A percentile compares a stretch with the other conserved stretches of the same genome.
These are phyloP conservation scores for Brachymystax lenok DNA, from an alignment of 2,797 vertebrate genomes.

Conservation along the genomic window DNA sequence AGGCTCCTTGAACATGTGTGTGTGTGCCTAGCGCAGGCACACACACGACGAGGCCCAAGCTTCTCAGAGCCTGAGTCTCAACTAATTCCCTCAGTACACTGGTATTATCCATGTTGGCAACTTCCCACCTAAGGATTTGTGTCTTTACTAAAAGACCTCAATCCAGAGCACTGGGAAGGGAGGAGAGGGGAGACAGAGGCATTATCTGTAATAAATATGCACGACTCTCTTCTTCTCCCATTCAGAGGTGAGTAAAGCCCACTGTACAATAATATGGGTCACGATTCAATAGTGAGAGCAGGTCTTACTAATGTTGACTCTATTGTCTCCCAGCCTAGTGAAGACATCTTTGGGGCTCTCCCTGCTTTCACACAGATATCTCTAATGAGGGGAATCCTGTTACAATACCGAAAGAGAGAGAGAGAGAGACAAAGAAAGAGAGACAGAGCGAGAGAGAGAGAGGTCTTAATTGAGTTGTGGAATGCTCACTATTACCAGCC, in stretches of 20 bases:
- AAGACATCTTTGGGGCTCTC: conserved; percentile 73
- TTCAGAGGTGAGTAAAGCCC: conserved; percentile 59
- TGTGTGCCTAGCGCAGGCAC: not conserved
- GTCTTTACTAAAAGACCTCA: conserved; percentile 64
- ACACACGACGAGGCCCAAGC: conserved; percentile 54
- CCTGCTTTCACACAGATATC: conserved; percentile 67
- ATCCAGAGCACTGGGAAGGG: not conserved
- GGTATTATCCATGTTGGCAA: conserved; percentile 78
- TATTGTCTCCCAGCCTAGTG: conserved; percentile 45
- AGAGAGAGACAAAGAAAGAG: conserved; percentile 26
- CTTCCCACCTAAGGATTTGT: conserved; percentile 80
- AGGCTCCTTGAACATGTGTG: not conserved
- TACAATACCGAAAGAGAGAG: conserved; percentile 53
- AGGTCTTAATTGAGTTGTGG: conserved; percentile 76
- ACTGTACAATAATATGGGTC: conserved; percentile 70
- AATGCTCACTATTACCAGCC: conserved; percentile 51
- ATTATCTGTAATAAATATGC: conserved; percentile 83
- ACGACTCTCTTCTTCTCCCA: conserved; percentile 48
- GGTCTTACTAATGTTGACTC: conserved; percentile 56
- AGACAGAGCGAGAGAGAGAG: conserved; percentile 45
- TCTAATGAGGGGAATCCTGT: conserved; percentile 81
- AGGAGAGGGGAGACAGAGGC: conserved; percentile 54
- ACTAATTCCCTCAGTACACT: conserved; percentile 74
- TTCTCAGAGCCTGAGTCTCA: conserved; percentile 76
- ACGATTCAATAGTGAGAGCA: conserved; percentile 64